phyloP scores from a whole-genome alignment of 2,888 invertebrate genomes.

The Pecten maximus region DNA sequence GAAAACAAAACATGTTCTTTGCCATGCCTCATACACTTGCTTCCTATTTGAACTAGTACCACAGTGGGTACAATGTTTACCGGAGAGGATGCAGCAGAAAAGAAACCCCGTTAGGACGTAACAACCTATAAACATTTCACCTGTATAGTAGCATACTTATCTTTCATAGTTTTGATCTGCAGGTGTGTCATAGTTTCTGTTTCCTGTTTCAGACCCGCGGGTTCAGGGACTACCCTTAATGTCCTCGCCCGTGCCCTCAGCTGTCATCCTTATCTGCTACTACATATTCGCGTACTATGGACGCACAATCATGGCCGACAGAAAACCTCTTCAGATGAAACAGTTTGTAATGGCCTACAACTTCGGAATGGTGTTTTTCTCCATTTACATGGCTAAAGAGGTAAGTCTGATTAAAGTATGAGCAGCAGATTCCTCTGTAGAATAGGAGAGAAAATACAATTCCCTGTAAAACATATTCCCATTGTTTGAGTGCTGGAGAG shows the following conservation, averaged over 20 bases:
- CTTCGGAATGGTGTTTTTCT: slow-evolving; percentile 1
- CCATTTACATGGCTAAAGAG: not conserved
- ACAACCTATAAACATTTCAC: too few relatives aligned
- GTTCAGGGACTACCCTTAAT: not conserved
- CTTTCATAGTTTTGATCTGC: too few relatives aligned
- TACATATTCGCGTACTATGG: not conserved
- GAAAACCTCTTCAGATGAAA: not conserved
- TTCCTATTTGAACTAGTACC: too few relatives aligned
- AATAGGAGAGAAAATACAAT: not conserved
- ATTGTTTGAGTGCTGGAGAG: not conserved
- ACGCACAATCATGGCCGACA: not conserved
- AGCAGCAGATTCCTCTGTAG: too few relatives aligned
- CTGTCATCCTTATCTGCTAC: not conserved
- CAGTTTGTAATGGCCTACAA: not conserved
- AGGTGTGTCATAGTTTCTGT: not conserved
- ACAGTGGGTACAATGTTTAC: too few relatives aligned
- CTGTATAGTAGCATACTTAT: too few relatives aligned
- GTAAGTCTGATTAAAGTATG: not conserved
- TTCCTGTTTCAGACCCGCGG: not conserved
- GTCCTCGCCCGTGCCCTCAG: not conserved
- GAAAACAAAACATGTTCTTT: too few relatives aligned
- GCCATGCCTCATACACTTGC: too few relatives aligned
- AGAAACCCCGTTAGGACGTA: too few relatives aligned
- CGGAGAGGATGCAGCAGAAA: too few relatives aligned
- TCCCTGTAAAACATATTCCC: not conserved